Evolutionary conservation across 2,888 invertebrate genomes (phyloP).

Genomic region (Altica lythri): DNA sequence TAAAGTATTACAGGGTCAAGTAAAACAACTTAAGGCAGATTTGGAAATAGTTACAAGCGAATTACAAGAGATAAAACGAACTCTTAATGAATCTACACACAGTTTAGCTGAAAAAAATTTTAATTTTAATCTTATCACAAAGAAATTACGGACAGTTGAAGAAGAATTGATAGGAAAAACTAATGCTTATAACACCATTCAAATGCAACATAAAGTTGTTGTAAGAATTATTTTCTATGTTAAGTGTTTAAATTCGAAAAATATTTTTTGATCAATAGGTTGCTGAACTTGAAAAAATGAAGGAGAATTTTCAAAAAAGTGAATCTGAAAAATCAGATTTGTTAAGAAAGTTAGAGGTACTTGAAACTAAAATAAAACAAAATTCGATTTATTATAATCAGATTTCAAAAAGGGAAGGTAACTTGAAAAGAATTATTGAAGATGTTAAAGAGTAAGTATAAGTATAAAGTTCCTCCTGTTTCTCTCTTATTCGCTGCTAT

Average conservation of each 20-base stretch:
- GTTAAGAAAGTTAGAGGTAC: conserved; percentile 40
- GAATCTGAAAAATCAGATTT: conserved; percentile 42
- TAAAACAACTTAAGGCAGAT: conserved; percentile 37
- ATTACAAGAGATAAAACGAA: conserved; percentile 32
- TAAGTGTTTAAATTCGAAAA: too few relatives aligned
- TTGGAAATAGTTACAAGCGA: conserved; percentile 36
- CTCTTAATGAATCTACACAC: conserved; percentile 34
- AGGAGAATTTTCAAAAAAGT: conserved; percentile 39
- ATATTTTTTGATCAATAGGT: conserved; percentile 32
- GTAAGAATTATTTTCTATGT: conserved; percentile 26
- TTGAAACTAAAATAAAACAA: conserved; percentile 43
- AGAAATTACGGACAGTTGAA: conserved; percentile 36
- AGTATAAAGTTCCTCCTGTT: too few relatives aligned
- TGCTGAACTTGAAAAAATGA: conserved; percentile 41
- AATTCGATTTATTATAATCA: conserved; percentile 40
- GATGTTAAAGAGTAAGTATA: conserved; percentile 36
- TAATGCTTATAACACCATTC: conserved; percentile 35
- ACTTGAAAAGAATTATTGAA: conserved; percentile 38
- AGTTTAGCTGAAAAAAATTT: conserved; percentile 39
- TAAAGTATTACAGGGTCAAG: conserved; percentile 38
- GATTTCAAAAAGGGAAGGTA: conserved; percentile 38
- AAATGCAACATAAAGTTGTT: conserved; percentile 40
- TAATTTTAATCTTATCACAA: conserved; percentile 36
- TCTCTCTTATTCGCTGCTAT: too few relatives aligned
- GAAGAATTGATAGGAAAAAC: conserved; percentile 37